Evolutionary conservation across 2,113 vertebrate genomes (phyloP), one percentile per base, ranked within the genome.

Genomic region (Misgurnus anguillicaudatus): DNA sequence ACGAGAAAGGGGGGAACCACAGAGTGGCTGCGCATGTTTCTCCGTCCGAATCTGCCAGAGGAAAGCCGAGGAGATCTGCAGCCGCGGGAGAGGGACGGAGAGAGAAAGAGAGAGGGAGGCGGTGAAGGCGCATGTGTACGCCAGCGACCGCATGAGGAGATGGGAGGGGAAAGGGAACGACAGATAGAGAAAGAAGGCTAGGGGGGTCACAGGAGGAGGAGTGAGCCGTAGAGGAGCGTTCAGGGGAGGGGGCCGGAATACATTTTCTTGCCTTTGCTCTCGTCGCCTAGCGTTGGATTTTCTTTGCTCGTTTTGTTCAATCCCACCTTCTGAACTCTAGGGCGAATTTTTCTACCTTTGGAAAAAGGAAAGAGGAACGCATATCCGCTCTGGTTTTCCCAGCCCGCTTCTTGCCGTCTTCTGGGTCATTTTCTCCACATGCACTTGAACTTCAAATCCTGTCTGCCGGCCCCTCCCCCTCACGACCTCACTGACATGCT

Each of bases 371-470:
- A 63, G 11, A 57, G 17, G 36, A 76, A 69, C 85, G 67, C 84
- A 86, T 79, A 68, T 47, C 45, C 63, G 48, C 13, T 51, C 11
- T 51, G 11, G 48, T 67, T 77, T 79, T 85, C 14, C 39, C 42
- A 36, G 79, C 84, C 21, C 74, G n/a, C 78, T 79, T 87, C 88
- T 91, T 88, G 83, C 89, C 89, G 87, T 86, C 87, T 88, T 89
- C 89, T 86, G 81, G 86, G 80, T 90, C 85, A 86, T 91, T 91
- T 90, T 90, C 89, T 91, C 87, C 90, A 90, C 85, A 85, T 92
- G 91, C 89, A 92, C 91, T 92, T 92, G 91, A 92, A 92, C 91
- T 91, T 87, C 87, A 91, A 91, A 90, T 91, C 87, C 89, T 89
- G 89, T 90, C 89, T 90, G 88, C 87, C 83, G 79, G 82, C 87